These are phyloP conservation scores for Sternarchorhynchus goeldii DNA, from an alignment of 2,797 vertebrate species.

Conservation along the genomic window DNA sequence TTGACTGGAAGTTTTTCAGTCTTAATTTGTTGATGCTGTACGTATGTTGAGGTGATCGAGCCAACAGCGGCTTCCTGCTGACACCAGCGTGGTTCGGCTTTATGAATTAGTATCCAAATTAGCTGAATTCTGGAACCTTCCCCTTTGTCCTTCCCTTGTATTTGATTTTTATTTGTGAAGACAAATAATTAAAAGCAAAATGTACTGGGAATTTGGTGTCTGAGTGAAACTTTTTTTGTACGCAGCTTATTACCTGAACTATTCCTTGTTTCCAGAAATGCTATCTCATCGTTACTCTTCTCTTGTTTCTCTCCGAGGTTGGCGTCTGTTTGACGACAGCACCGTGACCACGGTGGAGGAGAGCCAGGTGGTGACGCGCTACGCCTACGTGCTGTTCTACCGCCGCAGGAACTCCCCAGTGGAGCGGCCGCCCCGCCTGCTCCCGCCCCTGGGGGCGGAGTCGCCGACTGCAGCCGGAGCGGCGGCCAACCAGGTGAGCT, in stretches of 20 bases:
- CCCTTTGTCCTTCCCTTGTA: too few relatives aligned
- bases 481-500: conserved; percentile 92
- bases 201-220: too few relatives aligned
- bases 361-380: conserved; percentile 96
- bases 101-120: too few relatives aligned
- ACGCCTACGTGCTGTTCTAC: conserved; percentile 97
- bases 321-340: conserved; percentile 98
- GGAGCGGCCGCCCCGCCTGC: conserved; percentile 85
- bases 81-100: too few relatives aligned
- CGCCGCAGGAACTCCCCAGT: conserved; percentile 95
- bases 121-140: too few relatives aligned
- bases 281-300: not conserved
- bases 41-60: too few relatives aligned
- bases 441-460: conserved; percentile 76
- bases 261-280: not conserved
- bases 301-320: conserved; percentile 74
- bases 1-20: not conserved
- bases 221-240: too few relatives aligned
- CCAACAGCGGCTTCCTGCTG: too few relatives aligned
- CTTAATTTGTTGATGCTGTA: not conserved
- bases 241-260: not conserved
- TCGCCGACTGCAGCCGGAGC: conserved; percentile 80
- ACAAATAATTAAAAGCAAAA: too few relatives aligned
- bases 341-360: conserved; percentile 97
- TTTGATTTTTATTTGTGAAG: too few relatives aligned